A percentile compares a stretch with the other conserved stretches of the same genome.
Evolutionary conservation across 1,140 invertebrate genomes (phyloP).

Genomic region (Trichonephila inaurata): DNA sequence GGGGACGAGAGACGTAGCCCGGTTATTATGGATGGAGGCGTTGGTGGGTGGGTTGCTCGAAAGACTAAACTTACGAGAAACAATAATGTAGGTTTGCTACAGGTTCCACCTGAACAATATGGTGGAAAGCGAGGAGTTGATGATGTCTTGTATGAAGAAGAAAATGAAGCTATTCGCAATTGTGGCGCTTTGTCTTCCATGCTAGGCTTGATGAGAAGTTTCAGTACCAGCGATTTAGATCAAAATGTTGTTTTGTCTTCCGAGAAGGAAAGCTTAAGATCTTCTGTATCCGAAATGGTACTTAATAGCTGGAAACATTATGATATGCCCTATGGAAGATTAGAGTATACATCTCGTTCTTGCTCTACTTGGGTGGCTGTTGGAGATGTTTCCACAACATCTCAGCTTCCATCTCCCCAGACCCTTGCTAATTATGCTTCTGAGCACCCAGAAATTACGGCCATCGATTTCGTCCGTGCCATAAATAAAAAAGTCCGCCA

Average conservation of each 20-base stretch:
- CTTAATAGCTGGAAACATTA: slow-evolving; percentile 78
- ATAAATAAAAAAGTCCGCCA: slow-evolving; percentile 91
- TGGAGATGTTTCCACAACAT: slow-evolving; percentile 86
- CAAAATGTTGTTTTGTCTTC: slow-evolving; percentile 49
- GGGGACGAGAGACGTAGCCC: slow-evolving; percentile 69
- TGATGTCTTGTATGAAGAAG: slow-evolving; percentile 87
- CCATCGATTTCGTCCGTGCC: slow-evolving; percentile 88
- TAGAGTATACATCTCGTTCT: slow-evolving; percentile 88
- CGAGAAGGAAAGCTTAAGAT: slow-evolving; percentile 68
- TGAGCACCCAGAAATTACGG: slow-evolving; percentile 83
- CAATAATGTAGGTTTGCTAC: slow-evolving; percentile 50
- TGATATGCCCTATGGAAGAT: slow-evolving; percentile 74
- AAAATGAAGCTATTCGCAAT: slow-evolving; percentile 87
- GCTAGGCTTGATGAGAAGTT: slow-evolving; percentile 89
- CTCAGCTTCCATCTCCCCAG: slow-evolving; percentile 88
- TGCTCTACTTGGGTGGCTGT: slow-evolving; percentile 93
- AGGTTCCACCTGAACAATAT: slow-evolving; percentile 74
- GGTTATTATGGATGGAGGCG: slow-evolving; percentile 67
- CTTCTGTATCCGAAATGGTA: slow-evolving; percentile 76
- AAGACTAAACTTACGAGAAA: slow-evolving; percentile 1
- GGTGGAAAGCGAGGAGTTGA: slow-evolving; percentile 78
- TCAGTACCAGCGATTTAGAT: slow-evolving; percentile 89
- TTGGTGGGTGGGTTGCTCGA: slow-evolving; percentile 66
- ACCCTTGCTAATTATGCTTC: slow-evolving; percentile 78
- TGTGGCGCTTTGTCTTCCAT: slow-evolving; percentile 89